Evolutionary conservation across 2,888 invertebrate species (phyloP).

Genomic region (Crematogaster levior): DNA sequence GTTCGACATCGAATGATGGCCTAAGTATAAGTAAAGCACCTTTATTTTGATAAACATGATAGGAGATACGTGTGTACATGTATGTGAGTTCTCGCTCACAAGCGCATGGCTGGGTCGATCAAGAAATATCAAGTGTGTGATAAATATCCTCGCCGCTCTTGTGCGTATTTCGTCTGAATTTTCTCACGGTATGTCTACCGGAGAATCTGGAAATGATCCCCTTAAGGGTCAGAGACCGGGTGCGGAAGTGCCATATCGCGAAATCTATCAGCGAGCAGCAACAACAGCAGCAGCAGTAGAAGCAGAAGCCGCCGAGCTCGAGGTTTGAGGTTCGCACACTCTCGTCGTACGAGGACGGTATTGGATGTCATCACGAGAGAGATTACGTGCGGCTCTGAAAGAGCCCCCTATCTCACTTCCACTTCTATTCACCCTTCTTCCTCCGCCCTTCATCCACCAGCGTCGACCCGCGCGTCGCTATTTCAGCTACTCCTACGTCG

Average conservation of each 20-base stretch:
- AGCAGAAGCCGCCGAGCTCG: conserved; percentile 59
- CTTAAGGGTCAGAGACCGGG: conserved; percentile 65
- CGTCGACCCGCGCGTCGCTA: conserved; percentile 57
- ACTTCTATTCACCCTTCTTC: conserved; percentile 56
- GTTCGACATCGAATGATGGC: not conserved
- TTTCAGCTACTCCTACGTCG: conserved; percentile 61
- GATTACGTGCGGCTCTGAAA: conserved; percentile 82
- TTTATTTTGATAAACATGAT: not conserved
- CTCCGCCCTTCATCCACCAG: conserved; percentile 41
- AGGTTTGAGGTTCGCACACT: conserved; percentile 75
- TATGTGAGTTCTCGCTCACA: not conserved
- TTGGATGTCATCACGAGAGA: conserved; percentile 82
- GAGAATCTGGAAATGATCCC: conserved; percentile 67
- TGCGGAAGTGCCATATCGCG: conserved; percentile 76
- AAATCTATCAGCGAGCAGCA: conserved; percentile 73
- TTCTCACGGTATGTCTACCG: conserved; percentile 43
- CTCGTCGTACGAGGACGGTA: conserved; percentile 76
- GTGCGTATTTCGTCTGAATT: conserved; percentile 43
- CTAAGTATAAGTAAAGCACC: not conserved
- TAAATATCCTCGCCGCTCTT: conserved; percentile 37
- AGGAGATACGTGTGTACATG: not conserved
- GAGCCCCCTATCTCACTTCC: conserved; percentile 67
- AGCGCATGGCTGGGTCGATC: conserved; percentile 12
- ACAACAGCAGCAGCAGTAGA: conserved; percentile 50
- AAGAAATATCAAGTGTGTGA: conserved; percentile 30